Evolutionary conservation across 2,888 invertebrate genomes (phyloP), one percentile per base, ranked within the genome.

Genomic region (Drosophila mayaguana): DNA sequence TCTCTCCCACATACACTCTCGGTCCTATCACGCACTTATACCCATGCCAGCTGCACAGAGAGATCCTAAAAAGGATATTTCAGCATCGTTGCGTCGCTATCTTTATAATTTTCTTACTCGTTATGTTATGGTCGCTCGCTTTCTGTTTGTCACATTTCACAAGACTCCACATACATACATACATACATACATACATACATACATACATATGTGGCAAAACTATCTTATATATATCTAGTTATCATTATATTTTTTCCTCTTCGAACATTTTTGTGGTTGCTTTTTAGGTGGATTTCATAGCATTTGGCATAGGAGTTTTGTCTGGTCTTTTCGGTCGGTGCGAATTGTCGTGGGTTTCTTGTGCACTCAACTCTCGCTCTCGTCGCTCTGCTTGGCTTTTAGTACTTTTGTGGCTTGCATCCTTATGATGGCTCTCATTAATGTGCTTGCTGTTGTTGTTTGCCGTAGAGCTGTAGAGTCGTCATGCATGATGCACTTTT

Each of bases 401-500:
- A 22, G 20, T 25, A 54, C 22, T 46, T 36, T 48, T 53, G 25
- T 56, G 66, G 67, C 68, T 9, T 48, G 50, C 50, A 57, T 67
- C 53, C 32, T 22, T 22, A 38, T 36, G 55, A 51, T 50, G 51
- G 48, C 69, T 59, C 50, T 25, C 20, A 25, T 48, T 20, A 55
- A 46, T 63, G 38, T 42, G 25, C 60, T 60, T 73, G 25, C 53
- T 43, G 45, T 46, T 36, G 53, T 25, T 9, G 51, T 9, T 50
- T 22, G 36, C 20, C 14, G 56, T 50, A 59, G 34, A 51, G 45
- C 22, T 18, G 45, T 45, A 28, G 46, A 72, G 63, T 69, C 51
- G 56, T 63, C 54, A 68, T 63, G 75, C 75, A 76, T 76, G 32
- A 36, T 56, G 71, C 70, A 59, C 69, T 62, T 64, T 55, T 45